Percentiles rank a stretch among this genome's conserved stretches.
Conservation (phyloP, 2,113 vertebrate species). For the Colaptes auratus region DNA sequence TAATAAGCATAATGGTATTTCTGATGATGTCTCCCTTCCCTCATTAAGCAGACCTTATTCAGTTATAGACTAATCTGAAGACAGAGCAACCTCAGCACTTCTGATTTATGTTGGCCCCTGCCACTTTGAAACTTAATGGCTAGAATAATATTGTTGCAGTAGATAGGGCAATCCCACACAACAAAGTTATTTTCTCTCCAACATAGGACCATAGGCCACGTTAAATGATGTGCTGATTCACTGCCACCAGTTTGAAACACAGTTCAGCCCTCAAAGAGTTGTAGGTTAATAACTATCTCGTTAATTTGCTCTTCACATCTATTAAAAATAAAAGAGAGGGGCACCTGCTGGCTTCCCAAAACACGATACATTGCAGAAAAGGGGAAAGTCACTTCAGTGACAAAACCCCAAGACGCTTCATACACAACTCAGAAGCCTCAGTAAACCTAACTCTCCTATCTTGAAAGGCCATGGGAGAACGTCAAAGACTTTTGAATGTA, state of each 20-base stretch:
- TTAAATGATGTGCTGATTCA: background rate
- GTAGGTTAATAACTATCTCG: background rate
- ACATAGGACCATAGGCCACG: background rate
- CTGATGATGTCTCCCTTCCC: background rate
- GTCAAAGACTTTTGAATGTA: rapidly evolving
- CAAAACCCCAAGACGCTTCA: background rate
- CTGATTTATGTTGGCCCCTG: background rate
- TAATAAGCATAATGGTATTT: background rate
- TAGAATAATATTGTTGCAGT: background rate
- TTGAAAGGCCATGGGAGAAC: background rate
- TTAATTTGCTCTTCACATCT: background rate
- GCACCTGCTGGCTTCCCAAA: background rate
- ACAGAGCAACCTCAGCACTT: background rate
- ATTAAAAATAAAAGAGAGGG: background rate
- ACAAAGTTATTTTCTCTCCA: background rate
- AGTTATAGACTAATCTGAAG: background rate
- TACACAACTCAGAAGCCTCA: background rate
- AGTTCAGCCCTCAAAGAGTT: background rate
- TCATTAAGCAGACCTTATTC: background rate
- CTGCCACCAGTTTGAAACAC: background rate
- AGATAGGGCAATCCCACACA: background rate
- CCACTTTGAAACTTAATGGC: background rate
- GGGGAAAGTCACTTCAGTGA: background rate
- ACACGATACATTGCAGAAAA: background rate
- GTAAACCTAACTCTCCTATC: background rate